A percentile compares a stretch with the other conserved stretches of the same genome.
These are phyloP conservation scores for Caenorhabditis auriculariae DNA, from an alignment of 2,888 invertebrate genomes.

Conservation along the genomic window DNA sequence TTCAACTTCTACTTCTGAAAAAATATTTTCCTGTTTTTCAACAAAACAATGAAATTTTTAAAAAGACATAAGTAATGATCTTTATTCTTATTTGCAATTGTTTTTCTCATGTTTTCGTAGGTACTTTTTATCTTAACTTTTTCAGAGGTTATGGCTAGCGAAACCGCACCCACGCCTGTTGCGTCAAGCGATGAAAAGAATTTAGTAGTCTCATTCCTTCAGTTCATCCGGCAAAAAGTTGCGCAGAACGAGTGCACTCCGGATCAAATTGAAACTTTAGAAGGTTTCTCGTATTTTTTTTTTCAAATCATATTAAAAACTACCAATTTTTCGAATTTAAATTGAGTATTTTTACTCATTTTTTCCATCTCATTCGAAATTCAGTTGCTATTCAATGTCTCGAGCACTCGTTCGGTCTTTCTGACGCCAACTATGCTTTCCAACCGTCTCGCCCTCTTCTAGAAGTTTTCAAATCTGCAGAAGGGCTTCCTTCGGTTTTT, in stretches of 20 bases:
- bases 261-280: constrained; percentile 57
- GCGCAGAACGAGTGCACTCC: constrained; percentile 47
- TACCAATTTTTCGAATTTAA: not conserved
- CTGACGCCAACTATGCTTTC: constrained; percentile 65
- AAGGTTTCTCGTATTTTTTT: constrained; percentile 40
- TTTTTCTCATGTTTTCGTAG: too few relatives aligned
- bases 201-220: constrained; percentile 58
- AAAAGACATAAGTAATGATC: too few relatives aligned
- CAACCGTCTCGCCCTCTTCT: constrained; percentile 65
- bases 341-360: too few relatives aligned
- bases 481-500: constrained; percentile 45
- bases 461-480: constrained; percentile 66
- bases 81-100: too few relatives aligned
- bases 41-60: too few relatives aligned
- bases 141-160: too few relatives aligned
- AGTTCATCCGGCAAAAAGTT: constrained; percentile 60
- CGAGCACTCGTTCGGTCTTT: constrained; percentile 82
- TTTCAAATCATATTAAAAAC: not conserved
- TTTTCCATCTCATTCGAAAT: constrained; percentile 14
- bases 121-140: too few relatives aligned
- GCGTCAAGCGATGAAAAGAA: constrained; percentile 48
- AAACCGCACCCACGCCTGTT: constrained; percentile 3
- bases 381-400: constrained; percentile 84
- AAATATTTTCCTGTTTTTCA: too few relatives aligned
- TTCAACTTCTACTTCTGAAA: too few relatives aligned